phyloP scores from a whole-genome alignment of 2,888 invertebrate species.

The Limnephilus marmoratus region DNA sequence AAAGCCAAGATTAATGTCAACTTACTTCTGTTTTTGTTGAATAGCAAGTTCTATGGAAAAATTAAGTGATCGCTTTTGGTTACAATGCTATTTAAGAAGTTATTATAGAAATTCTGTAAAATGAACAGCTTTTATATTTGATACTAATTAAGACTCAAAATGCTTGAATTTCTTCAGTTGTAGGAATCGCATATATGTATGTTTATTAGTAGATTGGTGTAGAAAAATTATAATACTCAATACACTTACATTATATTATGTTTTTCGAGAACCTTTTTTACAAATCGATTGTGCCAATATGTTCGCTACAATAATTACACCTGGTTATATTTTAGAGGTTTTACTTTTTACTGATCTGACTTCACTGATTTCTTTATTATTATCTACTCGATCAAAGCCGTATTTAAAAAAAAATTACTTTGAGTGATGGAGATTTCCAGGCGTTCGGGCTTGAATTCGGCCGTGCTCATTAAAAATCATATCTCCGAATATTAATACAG shows the following conservation, averaged over 20 bases:
- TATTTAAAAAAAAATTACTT: no score
- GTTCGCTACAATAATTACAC: not conserved
- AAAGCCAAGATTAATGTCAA: slow-evolving; percentile 88
- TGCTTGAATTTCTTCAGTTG: not conserved
- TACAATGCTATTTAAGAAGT: not conserved
- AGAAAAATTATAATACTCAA: not conserved
- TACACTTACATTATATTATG: not conserved
- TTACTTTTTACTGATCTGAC: no score
- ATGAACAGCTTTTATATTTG: not conserved
- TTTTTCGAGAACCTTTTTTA: not conserved
- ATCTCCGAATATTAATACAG: no score
- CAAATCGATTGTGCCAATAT: not conserved
- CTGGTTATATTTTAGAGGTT: not conserved
- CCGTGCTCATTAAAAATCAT: no score
- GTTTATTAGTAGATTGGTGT: not conserved
- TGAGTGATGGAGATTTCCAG: no score
- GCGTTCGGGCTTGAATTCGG: no score
- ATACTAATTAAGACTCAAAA: not conserved
- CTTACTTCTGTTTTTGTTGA: slow-evolving; percentile 84
- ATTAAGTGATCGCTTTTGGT: slow-evolving; percentile 5
- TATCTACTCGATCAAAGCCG: no score
- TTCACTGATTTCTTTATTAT: no score
- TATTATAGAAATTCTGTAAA: not conserved
- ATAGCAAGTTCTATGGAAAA: slow-evolving; percentile 86
- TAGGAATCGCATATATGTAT: not conserved